Conservation (phyloP, 2,797 vertebrate species). For the Petrocephalus sullivani region DNA sequence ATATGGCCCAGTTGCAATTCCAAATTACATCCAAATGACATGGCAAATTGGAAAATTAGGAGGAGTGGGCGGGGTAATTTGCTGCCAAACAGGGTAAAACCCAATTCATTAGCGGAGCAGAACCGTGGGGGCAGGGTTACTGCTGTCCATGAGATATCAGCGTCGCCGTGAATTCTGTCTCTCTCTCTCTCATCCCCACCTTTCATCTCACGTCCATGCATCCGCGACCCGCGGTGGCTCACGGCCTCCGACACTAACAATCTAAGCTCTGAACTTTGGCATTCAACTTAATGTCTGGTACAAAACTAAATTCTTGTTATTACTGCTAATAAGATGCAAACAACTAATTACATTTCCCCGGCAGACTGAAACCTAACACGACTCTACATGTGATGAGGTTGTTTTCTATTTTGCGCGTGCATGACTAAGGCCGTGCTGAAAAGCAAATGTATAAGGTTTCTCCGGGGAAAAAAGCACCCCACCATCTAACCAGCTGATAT, state of each 20-base stretch:
- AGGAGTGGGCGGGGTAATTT: constrained; percentile 68
- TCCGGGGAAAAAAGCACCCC: neutral
- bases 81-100: constrained; percentile 70
- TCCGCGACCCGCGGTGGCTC: constrained; percentile 20
- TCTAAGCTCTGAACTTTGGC: neutral
- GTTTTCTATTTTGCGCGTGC: neutral
- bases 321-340: neutral
- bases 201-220: constrained; percentile 8
- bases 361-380: neutral
- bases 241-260: constrained; percentile 33
- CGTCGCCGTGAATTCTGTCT: constrained; percentile 35
- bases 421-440: neutral
- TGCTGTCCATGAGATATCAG: constrained; percentile 50
- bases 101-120: constrained; percentile 69
- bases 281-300: neutral
- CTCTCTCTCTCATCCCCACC: constrained; percentile 41
- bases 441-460: neutral
- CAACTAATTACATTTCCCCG: neutral
- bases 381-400: neutral
- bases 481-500: neutral
- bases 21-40: constrained; percentile 75
- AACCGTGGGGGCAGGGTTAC: constrained; percentile 46
- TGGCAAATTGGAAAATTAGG: constrained; percentile 79
- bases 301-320: neutral
- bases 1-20: constrained; percentile 59